phyloP scores from a whole-genome alignment of 2,888 invertebrate genomes.

The Cryptocheilus praepositus region DNA sequence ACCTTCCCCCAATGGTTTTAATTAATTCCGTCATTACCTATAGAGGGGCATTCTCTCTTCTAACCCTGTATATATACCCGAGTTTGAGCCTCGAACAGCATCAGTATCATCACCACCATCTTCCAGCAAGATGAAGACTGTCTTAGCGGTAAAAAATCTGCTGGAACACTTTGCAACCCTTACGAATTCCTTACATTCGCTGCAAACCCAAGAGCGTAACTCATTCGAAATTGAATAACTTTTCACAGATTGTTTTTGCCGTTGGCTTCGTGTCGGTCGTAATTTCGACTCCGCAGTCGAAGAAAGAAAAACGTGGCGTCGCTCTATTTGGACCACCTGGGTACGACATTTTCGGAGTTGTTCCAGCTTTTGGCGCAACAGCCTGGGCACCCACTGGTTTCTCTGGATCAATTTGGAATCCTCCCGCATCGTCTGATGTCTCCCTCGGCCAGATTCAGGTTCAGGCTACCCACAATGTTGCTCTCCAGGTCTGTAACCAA shows the following conservation, averaged over 20 bases:
- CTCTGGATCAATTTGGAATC: conserved; percentile 57
- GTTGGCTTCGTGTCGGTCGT: conserved; percentile 47
- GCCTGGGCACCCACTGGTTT: conserved; percentile 53
- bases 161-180: no score
- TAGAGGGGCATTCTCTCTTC: conserved; percentile 47
- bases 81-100: conserved; percentile 28
- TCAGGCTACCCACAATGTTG: conserved; percentile 70
- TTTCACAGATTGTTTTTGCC: conserved; percentile 52
- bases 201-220: not conserved
- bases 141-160: conserved; percentile 50
- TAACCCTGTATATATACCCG: conserved; percentile 58
- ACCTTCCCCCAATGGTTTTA: conserved; percentile 59
- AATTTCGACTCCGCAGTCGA: conserved; percentile 32
- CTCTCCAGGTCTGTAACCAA: conserved; percentile 63
- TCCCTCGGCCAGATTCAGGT: conserved; percentile 68
- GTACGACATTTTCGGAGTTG: conserved; percentile 60
- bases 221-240: not conserved
- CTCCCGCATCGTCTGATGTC: conserved; percentile 56
- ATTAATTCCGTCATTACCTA: conserved; percentile 63
- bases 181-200: not conserved
- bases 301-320: conserved; percentile 68
- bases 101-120: conserved; percentile 53
- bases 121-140: conserved; percentile 63
- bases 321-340: conserved; percentile 60
- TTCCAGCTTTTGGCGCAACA: conserved; percentile 53